Conservation (phyloP, 2,797 vertebrate species). For the Furcifer pardalis region DNA sequence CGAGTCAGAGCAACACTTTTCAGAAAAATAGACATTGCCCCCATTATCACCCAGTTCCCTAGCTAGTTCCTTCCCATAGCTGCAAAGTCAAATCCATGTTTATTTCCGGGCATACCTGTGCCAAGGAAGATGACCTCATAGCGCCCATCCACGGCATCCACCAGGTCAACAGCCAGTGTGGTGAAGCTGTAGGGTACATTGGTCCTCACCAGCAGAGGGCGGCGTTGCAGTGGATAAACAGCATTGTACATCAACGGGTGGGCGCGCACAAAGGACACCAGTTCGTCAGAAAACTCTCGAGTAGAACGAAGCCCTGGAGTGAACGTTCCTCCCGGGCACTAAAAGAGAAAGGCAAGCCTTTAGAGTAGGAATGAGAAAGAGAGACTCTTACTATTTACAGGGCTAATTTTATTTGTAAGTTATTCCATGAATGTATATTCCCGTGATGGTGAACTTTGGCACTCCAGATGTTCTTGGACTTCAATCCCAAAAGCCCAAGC, state of each 20-base stretch:
- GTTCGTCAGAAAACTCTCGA: slow-evolving; percentile 85
- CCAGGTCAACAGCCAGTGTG: slow-evolving; percentile 84
- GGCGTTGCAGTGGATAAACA: slow-evolving; percentile 83
- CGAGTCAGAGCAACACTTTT: no score
- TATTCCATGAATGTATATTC: no score
- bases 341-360: not conserved
- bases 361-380: not conserved
- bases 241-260: slow-evolving; percentile 87
- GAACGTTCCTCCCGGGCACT: slow-evolving; percentile 89
- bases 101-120: slow-evolving; percentile 78
- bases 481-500: no score
- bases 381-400: not conserved
- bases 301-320: slow-evolving; percentile 84
- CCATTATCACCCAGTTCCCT: not conserved
- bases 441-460: no score
- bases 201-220: slow-evolving; percentile 85
- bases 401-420: not conserved
- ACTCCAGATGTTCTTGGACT: no score
- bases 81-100: not conserved
- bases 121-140: slow-evolving; percentile 88
- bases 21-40: no score
- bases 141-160: slow-evolving; percentile 85
- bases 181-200: slow-evolving; percentile 86
- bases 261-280: slow-evolving; percentile 83
- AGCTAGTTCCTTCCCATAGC: slow-evolving; percentile 16